A percentile compares a stretch with the other conserved stretches of the same genome.
phyloP scores from a whole-genome alignment of 2,113 vertebrate species.

The Nerophis ophidion region DNA sequence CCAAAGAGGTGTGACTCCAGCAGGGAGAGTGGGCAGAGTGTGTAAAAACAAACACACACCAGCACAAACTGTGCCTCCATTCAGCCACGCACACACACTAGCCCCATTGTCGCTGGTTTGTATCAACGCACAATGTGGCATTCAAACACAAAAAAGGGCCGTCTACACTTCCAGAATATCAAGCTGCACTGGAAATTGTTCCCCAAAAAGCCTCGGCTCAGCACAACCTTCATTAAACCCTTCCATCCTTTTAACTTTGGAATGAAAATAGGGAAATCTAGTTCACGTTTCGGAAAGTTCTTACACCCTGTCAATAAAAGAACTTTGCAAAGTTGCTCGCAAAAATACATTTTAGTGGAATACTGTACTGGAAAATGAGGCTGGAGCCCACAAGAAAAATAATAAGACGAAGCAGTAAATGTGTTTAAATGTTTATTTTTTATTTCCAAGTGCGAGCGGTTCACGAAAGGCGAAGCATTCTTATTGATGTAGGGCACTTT shows the following conservation, averaged over 20 bases:
- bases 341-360: too few species aligned
- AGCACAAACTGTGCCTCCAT: slow-evolving; percentile 34
- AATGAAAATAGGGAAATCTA: not conserved
- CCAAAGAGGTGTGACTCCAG: slow-evolving; percentile 21
- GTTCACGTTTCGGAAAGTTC: not conserved
- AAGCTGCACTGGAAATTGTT: slow-evolving; percentile 31
- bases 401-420: too few species aligned
- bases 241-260: not conserved
- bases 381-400: too few species aligned
- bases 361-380: too few species aligned
- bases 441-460: too few species aligned
- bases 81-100: slow-evolving; percentile 42
- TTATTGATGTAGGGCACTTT: too few species aligned
- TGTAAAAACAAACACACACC: slow-evolving; percentile 43
- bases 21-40: slow-evolving; percentile 27
- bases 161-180: slow-evolving; percentile 41
- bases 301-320: too few species aligned
- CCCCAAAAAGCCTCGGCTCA: slow-evolving; percentile 18
- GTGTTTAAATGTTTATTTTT: too few species aligned
- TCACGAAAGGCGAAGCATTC: too few species aligned
- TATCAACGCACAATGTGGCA: slow-evolving; percentile 41
- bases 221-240: not conserved
- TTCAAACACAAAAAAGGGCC: slow-evolving; percentile 31
- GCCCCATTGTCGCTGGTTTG: slow-evolving; percentile 34
- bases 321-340: too few species aligned